Percentiles rank a stretch among this genome's conserved stretches.
Conservation (phyloP, 2,113 vertebrate genomes). For the Etheostoma spectabile region DNA sequence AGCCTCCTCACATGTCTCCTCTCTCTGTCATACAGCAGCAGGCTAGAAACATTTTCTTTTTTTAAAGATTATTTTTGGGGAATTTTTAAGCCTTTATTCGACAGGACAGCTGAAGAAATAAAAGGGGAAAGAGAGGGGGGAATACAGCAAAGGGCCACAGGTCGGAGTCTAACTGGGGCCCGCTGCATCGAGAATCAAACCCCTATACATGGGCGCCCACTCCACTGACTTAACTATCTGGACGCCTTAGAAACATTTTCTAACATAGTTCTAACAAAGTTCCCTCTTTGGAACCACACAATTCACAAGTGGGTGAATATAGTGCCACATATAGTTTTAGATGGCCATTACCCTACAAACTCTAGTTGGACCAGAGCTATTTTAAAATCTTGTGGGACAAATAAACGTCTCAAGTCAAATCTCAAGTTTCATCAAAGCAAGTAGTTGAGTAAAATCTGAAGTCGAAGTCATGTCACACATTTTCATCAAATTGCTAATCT, state of each 20-base stretch:
- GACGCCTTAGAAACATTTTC: too few species aligned
- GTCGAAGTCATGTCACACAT: not conserved
- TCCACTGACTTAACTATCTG: too few species aligned
- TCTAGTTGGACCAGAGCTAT: too few species aligned
- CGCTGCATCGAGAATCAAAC: too few species aligned
- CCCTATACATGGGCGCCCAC: too few species aligned
- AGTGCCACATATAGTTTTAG: not conserved
- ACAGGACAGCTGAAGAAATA: too few species aligned
- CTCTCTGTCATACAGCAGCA: constrained; percentile 36
- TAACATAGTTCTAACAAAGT: not conserved
- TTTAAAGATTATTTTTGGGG: too few species aligned
- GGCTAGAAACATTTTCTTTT: constrained; percentile 22
- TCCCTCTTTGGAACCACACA: not conserved
- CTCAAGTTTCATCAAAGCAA: not conserved
- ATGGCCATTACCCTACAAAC: not conserved
- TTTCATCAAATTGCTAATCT: not conserved
- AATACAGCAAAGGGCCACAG: too few species aligned
- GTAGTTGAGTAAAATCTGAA: not conserved
- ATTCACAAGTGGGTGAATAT: not conserved
- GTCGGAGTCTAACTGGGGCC: too few species aligned
- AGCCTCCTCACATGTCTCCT: constrained; percentile 29
- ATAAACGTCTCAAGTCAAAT: not conserved
- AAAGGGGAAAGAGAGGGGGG: too few species aligned
- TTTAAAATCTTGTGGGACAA: not conserved
- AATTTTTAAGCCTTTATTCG: too few species aligned